Percentiles rank a stretch among this genome's conserved stretches.
Conservation (phyloP, 2,113 vertebrate genomes). For the Astur gentilis region DNA sequence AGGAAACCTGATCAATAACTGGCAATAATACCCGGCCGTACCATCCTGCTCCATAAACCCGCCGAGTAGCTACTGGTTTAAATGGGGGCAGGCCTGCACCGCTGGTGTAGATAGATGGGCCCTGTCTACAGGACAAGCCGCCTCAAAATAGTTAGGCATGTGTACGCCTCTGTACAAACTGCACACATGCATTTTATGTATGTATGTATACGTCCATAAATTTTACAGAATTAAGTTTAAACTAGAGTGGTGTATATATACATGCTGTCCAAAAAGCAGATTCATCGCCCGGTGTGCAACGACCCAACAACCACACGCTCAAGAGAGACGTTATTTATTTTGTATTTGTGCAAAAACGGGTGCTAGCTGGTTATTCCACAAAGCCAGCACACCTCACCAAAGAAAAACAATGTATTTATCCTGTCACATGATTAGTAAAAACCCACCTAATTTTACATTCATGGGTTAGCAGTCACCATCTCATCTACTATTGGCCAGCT, state of each 20-base stretch:
- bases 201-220: rapidly evolving
- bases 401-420: too few species aligned
- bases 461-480: too few species aligned
- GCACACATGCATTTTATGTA: rapidly evolving
- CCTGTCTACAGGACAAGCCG: neutral
- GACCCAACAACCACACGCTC: too few species aligned
- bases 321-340: too few species aligned
- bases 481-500: too few species aligned
- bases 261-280: too few species aligned
- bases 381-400: too few species aligned
- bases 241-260: neutral
- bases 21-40: rapidly evolving
- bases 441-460: too few species aligned
- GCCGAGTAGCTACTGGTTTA: rapidly evolving
- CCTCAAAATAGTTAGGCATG: rapidly evolving
- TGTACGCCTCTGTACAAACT: rapidly evolving
- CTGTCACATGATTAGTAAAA: too few species aligned
- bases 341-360: too few species aligned
- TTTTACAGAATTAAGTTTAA: neutral
- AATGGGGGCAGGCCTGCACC: neutral
- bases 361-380: too few species aligned
- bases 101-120: rapidly evolving
- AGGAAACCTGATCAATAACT: rapidly evolving
- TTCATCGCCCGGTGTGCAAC: too few species aligned
- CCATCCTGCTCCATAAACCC: neutral